These are phyloP conservation scores for Australoheros scitulus DNA, from an alignment of 2,113 vertebrate genomes.

Conservation along the genomic window DNA sequence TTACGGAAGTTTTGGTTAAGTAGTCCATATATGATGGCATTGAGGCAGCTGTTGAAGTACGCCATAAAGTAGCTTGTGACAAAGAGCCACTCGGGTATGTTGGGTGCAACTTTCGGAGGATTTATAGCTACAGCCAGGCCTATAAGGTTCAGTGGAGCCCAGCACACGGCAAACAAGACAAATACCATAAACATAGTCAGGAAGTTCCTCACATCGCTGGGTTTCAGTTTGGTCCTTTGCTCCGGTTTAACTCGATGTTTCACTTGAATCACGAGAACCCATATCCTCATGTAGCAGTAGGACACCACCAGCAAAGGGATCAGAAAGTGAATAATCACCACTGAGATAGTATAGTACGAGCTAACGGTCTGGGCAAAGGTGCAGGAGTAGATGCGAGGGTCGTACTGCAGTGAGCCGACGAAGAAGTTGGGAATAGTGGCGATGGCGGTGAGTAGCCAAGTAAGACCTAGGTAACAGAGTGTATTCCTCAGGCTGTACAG, in stretches of 20 bases:
- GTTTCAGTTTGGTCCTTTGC: constrained; percentile 72
- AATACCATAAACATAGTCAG: constrained; percentile 82
- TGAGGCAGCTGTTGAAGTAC: constrained; percentile 80
- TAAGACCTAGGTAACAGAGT: constrained; percentile 76
- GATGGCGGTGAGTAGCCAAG: constrained; percentile 78
- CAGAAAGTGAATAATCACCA: constrained; percentile 82
- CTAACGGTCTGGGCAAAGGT: constrained; percentile 79
- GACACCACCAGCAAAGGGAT: constrained; percentile 80
- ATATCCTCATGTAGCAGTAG: constrained; percentile 83
- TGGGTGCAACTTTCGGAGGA: constrained; percentile 63
- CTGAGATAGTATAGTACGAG: constrained; percentile 79
- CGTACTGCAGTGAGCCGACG: constrained; percentile 80
- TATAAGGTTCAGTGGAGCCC: constrained; percentile 77
- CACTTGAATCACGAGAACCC: constrained; percentile 80
- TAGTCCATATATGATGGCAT: constrained; percentile 77
- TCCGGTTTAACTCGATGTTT: constrained; percentile 77
- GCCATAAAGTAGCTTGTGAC: constrained; percentile 79
- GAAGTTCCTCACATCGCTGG: constrained; percentile 80
- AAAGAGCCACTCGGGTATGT: constrained; percentile 77
- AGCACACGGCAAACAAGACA: constrained; percentile 77
- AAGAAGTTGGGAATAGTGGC: constrained; percentile 82
- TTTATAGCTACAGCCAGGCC: constrained; percentile 76
- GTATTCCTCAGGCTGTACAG: constrained; percentile 80
- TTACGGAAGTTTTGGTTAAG: constrained; percentile 79
- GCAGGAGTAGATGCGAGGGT: constrained; percentile 80